Percentiles rank a stretch among this genome's conserved stretches.
Conservation (phyloP, 2,888 invertebrate species). For the Temnothorax rugatulus region DNA sequence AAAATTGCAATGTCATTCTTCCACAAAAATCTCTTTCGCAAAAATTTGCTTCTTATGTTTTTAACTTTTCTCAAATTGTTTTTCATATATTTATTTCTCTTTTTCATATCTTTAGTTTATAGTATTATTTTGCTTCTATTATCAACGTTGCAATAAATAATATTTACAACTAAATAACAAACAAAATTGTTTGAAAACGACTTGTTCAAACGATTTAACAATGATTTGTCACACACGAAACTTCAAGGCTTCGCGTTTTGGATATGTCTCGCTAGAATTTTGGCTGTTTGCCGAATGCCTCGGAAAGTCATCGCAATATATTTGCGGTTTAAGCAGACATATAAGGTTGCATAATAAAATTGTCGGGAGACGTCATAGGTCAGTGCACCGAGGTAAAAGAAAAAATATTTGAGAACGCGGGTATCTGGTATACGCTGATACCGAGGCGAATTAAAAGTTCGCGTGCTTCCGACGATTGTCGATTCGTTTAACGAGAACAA, state of each 20-base stretch:
- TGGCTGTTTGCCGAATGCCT: conserved; percentile 42
- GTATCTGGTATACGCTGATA: neutral
- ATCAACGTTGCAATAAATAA: neutral
- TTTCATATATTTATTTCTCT: neutral
- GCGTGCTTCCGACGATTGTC: conserved; percentile 6
- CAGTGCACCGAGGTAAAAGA: conserved; percentile 5
- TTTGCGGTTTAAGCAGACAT: conserved; percentile 6
- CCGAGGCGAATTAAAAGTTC: conserved; percentile 26
- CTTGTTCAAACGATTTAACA: conserved; percentile 10
- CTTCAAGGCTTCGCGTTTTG: conserved; percentile 34
- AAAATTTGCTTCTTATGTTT: neutral
- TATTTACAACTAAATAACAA: neutral
- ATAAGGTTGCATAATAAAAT: conserved; percentile 26
- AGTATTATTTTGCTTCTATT: neutral
- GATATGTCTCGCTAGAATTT: neutral
- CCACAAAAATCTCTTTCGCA: neutral
- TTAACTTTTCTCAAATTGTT: neutral
- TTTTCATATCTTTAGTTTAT: neutral
- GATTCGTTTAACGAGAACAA: conserved; percentile 4
- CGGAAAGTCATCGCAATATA: neutral
- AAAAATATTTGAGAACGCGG: neutral
- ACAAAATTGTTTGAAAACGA: neutral
- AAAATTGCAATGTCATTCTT: neutral
- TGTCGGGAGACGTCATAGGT: neutral
- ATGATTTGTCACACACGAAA: neutral